phyloP scores from a whole-genome alignment of 2,888 invertebrate species.

The Amiota communis region DNA sequence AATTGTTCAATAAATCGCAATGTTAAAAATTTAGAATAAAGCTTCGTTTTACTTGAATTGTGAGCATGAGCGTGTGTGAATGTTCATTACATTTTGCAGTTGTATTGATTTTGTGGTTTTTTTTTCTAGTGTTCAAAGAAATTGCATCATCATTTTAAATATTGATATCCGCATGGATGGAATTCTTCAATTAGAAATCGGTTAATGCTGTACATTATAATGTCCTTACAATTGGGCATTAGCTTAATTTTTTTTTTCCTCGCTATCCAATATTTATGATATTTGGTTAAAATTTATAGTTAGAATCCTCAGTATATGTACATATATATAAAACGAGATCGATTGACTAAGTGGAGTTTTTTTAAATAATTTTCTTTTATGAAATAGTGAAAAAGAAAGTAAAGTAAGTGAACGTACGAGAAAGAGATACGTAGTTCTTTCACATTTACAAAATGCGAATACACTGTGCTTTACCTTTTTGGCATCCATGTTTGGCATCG shows the following conservation, averaged over 20 bases:
- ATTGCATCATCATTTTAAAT: background rate
- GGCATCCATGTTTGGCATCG: constrained; percentile 94
- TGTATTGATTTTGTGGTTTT: constrained; percentile 51
- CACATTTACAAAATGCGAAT: constrained; percentile 42
- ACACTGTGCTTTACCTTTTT: constrained; percentile 87
- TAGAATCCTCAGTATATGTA: constrained; percentile 57
- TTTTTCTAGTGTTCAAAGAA: constrained; percentile 22
- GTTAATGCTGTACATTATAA: too few relatives aligned
- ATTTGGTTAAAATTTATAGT: background rate
- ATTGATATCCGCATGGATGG: background rate
- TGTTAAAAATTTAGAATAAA: constrained; percentile 33
- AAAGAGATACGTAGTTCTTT: constrained; percentile 27
- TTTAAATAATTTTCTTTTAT: constrained; percentile 42
- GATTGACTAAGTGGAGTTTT: constrained; percentile 45
- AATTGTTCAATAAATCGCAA: constrained; percentile 52
- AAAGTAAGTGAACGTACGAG: constrained; percentile 54
- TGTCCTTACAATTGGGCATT: too few relatives aligned
- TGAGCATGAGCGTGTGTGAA: constrained; percentile 75
- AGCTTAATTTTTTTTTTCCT: background rate
- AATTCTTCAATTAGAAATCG: too few relatives aligned
- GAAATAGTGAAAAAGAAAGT: constrained; percentile 47
- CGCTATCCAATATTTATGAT: background rate
- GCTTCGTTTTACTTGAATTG: constrained; percentile 61
- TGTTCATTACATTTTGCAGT: constrained; percentile 58
- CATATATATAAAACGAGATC: constrained; percentile 46